A percentile compares a stretch with the other conserved stretches of the same genome.
phyloP scores from a whole-genome alignment of 2,888 invertebrate genomes.

The Eumacrocentrus americanus region DNA sequence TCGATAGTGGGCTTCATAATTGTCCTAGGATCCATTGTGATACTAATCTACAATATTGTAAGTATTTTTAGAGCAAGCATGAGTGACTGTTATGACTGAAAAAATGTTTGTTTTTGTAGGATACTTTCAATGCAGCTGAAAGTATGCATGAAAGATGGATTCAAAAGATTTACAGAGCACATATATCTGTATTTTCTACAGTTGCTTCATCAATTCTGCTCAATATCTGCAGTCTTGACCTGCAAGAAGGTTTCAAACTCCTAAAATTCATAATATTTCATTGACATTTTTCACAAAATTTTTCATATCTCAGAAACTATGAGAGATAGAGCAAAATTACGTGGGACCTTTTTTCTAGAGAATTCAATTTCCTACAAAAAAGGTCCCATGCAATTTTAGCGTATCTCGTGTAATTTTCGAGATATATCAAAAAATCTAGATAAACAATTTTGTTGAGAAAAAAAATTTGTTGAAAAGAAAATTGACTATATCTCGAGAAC shows the following conservation, averaged over 20 bases:
- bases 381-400: too few species aligned
- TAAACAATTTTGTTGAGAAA: too few species aligned
- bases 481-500: too few species aligned
- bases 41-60: conserved; percentile 41
- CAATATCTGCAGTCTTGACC: conserved; percentile 65
- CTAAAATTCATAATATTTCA: too few species aligned
- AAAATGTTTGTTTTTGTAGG: conserved; percentile 35
- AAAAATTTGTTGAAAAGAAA: too few species aligned
- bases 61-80: conserved; percentile 6
- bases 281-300: too few species aligned
- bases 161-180: conserved; percentile 61
- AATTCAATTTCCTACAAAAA: too few species aligned
- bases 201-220: conserved; percentile 64
- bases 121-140: conserved; percentile 63
- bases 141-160: conserved; percentile 63
- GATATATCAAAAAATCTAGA: too few species aligned
- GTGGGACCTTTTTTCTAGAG: too few species aligned
- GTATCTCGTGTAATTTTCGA: too few species aligned
- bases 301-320: too few species aligned
- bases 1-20: conserved; percentile 39
- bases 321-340: neutral
- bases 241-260: conserved; percentile 63
- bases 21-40: conserved; percentile 36
- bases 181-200: conserved; percentile 63
- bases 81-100: neutral